These are phyloP conservation scores for Acropternis orthonyx DNA, from an alignment of 2,797 vertebrate species.

Conservation along the genomic window DNA sequence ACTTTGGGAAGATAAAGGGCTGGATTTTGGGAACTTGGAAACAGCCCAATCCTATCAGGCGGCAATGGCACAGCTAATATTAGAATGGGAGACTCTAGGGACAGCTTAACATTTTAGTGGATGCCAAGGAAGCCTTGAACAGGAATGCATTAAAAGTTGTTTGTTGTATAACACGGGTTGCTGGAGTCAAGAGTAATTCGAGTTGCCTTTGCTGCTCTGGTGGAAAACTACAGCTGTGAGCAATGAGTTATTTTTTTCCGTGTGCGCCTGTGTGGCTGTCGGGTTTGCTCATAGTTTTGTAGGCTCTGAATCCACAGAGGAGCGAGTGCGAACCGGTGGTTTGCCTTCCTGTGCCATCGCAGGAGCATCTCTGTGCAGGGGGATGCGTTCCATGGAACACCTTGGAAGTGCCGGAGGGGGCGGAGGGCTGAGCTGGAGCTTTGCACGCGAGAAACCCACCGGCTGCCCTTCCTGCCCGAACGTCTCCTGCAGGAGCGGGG, in stretches of 20 bases:
- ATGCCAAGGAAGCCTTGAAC: constrained; percentile 1
- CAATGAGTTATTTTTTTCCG: constrained; percentile 34
- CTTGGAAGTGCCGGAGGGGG: not conserved
- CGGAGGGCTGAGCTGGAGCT: not conserved
- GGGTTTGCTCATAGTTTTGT: not conserved
- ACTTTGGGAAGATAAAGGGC: not conserved
- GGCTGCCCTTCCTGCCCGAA: not conserved
- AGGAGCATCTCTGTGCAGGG: not conserved
- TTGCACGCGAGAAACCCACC: not conserved
- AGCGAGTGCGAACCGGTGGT: not conserved
- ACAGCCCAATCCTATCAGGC: not conserved
- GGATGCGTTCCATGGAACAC: not conserved
- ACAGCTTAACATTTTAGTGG: not conserved
- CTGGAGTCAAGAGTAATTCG: not conserved
- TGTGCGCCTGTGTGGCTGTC: not conserved
- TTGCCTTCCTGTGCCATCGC: not conserved
- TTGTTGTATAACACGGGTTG: not conserved
- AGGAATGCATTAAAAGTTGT: not conserved
- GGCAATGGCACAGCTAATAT: not conserved
- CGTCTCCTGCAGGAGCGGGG: not conserved
- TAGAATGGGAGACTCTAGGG: constrained; percentile 22
- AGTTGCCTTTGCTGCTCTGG: not conserved
- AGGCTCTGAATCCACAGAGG: not conserved
- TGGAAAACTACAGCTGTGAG: constrained; percentile 18
- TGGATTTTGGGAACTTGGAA: constrained; percentile 11